A percentile compares a stretch with the other conserved stretches of the same genome.
phyloP scores from a whole-genome alignment of 2,797 vertebrate species.

The Artibeus jamaicensis region DNA sequence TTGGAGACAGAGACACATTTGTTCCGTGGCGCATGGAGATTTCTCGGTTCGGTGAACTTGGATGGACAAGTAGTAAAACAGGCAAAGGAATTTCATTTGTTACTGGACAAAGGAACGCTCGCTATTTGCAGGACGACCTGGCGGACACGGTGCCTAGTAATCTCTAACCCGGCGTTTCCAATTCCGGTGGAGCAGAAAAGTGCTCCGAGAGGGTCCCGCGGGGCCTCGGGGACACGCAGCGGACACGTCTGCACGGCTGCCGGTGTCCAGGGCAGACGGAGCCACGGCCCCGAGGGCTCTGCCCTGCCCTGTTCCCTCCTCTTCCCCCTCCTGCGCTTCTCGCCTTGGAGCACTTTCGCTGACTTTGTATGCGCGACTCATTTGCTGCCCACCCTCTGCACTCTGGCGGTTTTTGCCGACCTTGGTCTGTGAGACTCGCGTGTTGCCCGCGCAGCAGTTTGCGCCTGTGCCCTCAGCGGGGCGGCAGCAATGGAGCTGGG shows the following conservation, averaged over 20 bases:
- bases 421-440: background rate
- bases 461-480: fast-evolving
- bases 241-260: fast-evolving
- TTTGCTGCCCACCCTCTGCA: background rate
- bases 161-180: fast-evolving
- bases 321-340: background rate
- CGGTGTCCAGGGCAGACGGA: too few species aligned
- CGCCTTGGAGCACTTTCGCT: background rate
- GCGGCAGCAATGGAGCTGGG: too few species aligned
- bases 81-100: too few species aligned
- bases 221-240: fast-evolving
- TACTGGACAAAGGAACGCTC: background rate
- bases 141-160: fast-evolving
- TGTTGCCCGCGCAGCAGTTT: background rate
- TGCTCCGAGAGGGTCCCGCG: fast-evolving
- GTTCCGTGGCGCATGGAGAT: background rate
- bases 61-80: background rate
- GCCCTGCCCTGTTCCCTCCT: fast-evolving
- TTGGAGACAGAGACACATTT: background rate
- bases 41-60: background rate
- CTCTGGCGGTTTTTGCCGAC: background rate
- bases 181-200: fast-evolving
- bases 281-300: fast-evolving
- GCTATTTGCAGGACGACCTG: background rate
- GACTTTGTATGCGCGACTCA: too few species aligned